Evolutionary conservation across 2,113 vertebrate genomes (phyloP), one percentile per base, ranked within the genome.

Genomic region (Cacatua alba): DNA sequence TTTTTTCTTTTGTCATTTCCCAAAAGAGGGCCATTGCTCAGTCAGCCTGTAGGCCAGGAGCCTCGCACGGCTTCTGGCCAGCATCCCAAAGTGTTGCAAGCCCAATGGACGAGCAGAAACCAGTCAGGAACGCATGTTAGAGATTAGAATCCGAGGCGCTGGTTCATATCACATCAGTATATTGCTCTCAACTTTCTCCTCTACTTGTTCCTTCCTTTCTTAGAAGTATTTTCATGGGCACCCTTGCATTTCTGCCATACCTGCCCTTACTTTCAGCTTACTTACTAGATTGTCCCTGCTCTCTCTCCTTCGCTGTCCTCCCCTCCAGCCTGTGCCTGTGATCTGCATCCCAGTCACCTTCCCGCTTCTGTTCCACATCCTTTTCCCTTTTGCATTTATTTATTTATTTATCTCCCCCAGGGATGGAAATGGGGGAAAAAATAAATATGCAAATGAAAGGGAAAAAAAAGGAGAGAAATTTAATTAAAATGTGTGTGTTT

Each of bases 401-500:
- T 94, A 80, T 96, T 84, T 74, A 51, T 95, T 95, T 97, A 21
- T 78, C 92, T 75, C 94, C 85, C 79, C 72, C 25, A 2, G 92
- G 62, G 82, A 85, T 39, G 91, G 63, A 94, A 97, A 86, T 82
- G 51, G 83, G 72, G 77, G 41, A 84, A 89, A 92, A 95, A 93
- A 87, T 88, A 94, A 92, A 91, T 92, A 97, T 98, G 94, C 78
- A 97, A 97, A 98, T 96, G 68, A 90, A 76, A 93, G 57, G 53
- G 48, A 37, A 76, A 88, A 78, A 95, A 97, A 92, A 13, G 21
- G 71, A 92, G 97, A 95, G 68, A 94, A 91, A 96, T 92, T 95
- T 97, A 96, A 97, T 97, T 98, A 98, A 97, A 98, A 97, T 93
- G 62, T 95, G 83, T 97, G 71, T 97, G 85, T 93, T 97, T 97